Evolutionary conservation across 2,113 vertebrate genomes (phyloP).

Genomic region (Tachysurus fulvidraco): DNA sequence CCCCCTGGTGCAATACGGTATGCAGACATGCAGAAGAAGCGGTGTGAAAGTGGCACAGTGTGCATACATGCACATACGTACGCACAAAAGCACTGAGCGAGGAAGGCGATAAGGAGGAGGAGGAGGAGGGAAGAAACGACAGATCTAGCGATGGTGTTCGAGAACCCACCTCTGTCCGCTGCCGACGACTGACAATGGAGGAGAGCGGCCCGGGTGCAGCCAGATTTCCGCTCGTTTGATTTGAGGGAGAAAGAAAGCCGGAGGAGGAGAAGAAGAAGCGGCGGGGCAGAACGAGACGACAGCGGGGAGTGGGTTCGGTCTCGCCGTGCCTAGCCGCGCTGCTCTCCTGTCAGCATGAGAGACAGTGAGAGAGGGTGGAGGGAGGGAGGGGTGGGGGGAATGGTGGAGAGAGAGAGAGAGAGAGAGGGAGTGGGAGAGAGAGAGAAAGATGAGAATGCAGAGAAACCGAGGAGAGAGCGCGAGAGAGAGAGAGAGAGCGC

Average conservation of each 20-base stretch:
- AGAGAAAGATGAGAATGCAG: too few relatives aligned
- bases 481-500: conserved; percentile 39
- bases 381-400: conserved; percentile 17
- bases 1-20: conserved; percentile 61
- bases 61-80: conserved; percentile 15
- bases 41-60: neutral
- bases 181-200: conserved; percentile 66
- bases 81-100: conserved; percentile 8
- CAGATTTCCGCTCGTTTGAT: conserved; percentile 56
- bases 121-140: conserved; percentile 29
- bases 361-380: conserved; percentile 46
- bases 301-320: conserved; percentile 52
- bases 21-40: conserved; percentile 63
- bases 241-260: conserved; percentile 50
- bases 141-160: conserved; percentile 57
- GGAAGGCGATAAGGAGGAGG: conserved; percentile 33
- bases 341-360: conserved; percentile 53
- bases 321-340: conserved; percentile 37
- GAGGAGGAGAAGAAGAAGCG: conserved; percentile 35
- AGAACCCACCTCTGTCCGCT: conserved; percentile 74
- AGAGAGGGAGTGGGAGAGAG: conserved; percentile 43
- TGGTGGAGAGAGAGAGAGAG: conserved; percentile 3
- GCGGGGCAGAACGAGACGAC: conserved; percentile 50
- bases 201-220: conserved; percentile 58
- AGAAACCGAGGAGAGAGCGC: conserved; percentile 26